These are phyloP conservation scores for Malthinus flaveolus DNA, from an alignment of 2,888 invertebrate genomes.

Conservation along the genomic window DNA sequence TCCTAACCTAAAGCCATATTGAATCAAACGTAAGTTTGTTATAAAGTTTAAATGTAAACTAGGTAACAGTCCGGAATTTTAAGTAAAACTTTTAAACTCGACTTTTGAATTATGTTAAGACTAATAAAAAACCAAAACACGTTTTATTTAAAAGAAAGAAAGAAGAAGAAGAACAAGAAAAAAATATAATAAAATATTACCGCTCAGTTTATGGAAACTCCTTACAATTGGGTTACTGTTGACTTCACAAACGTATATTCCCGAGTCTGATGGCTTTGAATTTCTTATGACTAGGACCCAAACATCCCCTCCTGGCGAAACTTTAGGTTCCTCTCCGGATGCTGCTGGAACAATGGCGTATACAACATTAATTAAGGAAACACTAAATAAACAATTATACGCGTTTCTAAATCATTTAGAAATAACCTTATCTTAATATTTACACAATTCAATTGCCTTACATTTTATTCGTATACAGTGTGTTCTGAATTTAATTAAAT, in stretches of 20 bases:
- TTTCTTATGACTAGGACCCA: conserved; percentile 81
- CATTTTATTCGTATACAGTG: not conserved
- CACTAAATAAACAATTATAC: conserved; percentile 22
- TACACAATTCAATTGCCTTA: too few relatives aligned
- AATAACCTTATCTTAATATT: not conserved
- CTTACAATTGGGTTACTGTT: conserved; percentile 78
- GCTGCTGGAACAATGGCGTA: conserved; percentile 34
- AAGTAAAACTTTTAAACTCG: too few relatives aligned
- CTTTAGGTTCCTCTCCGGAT: conserved; percentile 43
- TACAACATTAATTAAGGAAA: conserved; percentile 24
- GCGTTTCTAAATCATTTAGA: conserved; percentile 9
- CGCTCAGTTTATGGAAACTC: conserved; percentile 78
- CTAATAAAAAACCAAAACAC: not conserved
- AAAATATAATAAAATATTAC: conserved; percentile 53
- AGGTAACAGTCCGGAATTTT: not conserved
- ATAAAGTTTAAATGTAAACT: not conserved
- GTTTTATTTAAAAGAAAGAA: not conserved
- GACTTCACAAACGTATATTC: conserved; percentile 81
- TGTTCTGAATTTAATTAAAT: not conserved
- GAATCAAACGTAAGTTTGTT: not conserved
- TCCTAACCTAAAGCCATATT: too few relatives aligned
- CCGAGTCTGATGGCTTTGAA: conserved; percentile 71
- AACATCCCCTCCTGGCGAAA: conserved; percentile 72
- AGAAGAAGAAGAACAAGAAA: not conserved
- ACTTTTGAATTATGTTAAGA: too few relatives aligned